A percentile compares a stretch with the other conserved stretches of the same genome.
Conservation (phyloP, 2,797 vertebrate species). For the Sylvia borin region DNA sequence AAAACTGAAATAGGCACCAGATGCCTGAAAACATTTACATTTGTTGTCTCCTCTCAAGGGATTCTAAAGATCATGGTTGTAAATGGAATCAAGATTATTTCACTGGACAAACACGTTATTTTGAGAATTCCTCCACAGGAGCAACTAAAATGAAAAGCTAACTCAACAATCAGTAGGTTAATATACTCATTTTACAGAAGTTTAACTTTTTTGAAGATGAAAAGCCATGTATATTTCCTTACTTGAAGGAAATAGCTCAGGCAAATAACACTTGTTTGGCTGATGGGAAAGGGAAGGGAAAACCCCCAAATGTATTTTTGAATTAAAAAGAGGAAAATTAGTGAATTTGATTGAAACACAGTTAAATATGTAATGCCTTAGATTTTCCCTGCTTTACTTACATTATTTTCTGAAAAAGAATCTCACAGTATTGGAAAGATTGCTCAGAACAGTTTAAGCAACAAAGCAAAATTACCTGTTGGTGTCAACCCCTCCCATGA, state of each 20-base stretch:
- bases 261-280: neutral
- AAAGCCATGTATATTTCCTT: neutral
- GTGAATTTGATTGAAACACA: neutral
- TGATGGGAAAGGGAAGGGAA: neutral
- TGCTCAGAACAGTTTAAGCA: neutral
- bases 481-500: neutral
- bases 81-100: neutral
- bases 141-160: neutral
- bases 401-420: neutral
- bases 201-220: neutral
- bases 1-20: neutral
- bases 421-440: neutral
- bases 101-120: neutral
- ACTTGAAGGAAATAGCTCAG: neutral
- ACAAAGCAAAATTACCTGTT: neutral
- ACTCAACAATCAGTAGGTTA: neutral
- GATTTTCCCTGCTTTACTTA: neutral
- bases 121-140: neutral
- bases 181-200: neutral
- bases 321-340: neutral
- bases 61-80: neutral
- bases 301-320: neutral
- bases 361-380: neutral
- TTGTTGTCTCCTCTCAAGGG: neutral
- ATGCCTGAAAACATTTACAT: neutral